phyloP scores from a whole-genome alignment of 2,113 vertebrate genomes.

The Arenaria interpres region DNA sequence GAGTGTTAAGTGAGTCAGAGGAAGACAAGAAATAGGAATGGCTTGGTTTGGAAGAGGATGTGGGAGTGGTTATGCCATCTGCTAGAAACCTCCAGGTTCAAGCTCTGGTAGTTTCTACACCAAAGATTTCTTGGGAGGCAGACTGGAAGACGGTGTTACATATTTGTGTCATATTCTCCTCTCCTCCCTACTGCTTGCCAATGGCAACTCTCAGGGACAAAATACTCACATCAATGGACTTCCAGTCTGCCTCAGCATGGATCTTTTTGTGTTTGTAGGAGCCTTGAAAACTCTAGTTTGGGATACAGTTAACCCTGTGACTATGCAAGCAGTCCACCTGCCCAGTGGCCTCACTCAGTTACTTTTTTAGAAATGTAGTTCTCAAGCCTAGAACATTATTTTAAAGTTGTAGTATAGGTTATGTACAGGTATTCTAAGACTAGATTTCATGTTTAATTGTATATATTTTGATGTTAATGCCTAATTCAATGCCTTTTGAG shows the following conservation, averaged over 20 bases:
- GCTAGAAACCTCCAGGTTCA: not conserved
- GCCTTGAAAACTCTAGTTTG: not conserved
- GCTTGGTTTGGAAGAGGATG: not conserved
- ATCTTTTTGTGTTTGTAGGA: not conserved
- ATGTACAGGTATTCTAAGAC: not conserved
- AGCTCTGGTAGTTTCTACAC: not conserved
- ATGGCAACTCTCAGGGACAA: not conserved
- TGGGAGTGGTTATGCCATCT: not conserved
- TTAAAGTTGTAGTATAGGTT: not conserved
- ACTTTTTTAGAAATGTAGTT: not conserved
- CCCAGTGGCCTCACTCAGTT: not conserved
- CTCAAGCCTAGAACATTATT: not conserved
- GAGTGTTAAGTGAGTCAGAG: not conserved
- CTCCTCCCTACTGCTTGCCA: not conserved
- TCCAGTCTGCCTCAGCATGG: not conserved
- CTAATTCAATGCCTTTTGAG: not conserved
- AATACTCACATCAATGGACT: not conserved
- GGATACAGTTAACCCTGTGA: not conserved
- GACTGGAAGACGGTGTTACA: not conserved
- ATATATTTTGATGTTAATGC: not conserved
- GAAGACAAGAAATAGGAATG: not conserved
- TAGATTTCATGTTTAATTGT: not conserved
- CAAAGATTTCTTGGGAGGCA: not conserved
- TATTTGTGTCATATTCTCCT: not conserved
- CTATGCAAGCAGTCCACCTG: not conserved